Percentiles rank a stretch among this genome's conserved stretches.
Evolutionary conservation across 2,113 vertebrate genomes (phyloP).

Genomic region (Stigmatopora argus): DNA sequence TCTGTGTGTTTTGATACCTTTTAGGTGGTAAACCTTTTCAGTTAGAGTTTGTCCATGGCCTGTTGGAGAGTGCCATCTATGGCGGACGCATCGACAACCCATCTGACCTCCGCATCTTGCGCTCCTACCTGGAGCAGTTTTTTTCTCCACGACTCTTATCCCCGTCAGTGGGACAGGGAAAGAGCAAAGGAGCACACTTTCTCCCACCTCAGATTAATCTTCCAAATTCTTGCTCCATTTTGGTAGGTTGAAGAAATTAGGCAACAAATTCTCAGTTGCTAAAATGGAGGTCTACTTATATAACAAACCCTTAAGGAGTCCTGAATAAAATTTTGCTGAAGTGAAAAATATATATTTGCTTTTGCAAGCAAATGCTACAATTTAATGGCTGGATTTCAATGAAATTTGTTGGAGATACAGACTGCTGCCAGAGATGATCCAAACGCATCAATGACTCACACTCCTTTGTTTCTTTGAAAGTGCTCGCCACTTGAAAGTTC

Average conservation of each 20-base stretch:
- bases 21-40: slow-evolving; percentile 80
- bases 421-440: not conserved
- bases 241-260: slow-evolving; percentile 67
- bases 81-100: slow-evolving; percentile 91
- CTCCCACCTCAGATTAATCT: slow-evolving; percentile 79
- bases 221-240: slow-evolving; percentile 85
- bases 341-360: not conserved
- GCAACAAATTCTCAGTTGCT: slow-evolving; percentile 7
- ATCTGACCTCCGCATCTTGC: slow-evolving; percentile 87
- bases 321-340: not conserved
- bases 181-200: slow-evolving; percentile 64
- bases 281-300: not conserved
- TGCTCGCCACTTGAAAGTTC: slow-evolving; percentile 11
- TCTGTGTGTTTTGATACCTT: slow-evolving; percentile 10
- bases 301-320: not conserved
- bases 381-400: not conserved
- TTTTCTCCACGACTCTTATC: slow-evolving; percentile 77
- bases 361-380: slow-evolving; percentile 1
- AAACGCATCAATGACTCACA: slow-evolving; percentile 11
- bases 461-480: slow-evolving; percentile 9
- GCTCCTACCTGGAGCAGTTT: slow-evolving; percentile 91
- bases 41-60: slow-evolving; percentile 91
- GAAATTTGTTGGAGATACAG: not conserved
- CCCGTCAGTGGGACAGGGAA: slow-evolving; percentile 52
- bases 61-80: slow-evolving; percentile 92